Conservation (phyloP, 2,888 invertebrate genomes). For the Podotricha telesiphe region DNA sequence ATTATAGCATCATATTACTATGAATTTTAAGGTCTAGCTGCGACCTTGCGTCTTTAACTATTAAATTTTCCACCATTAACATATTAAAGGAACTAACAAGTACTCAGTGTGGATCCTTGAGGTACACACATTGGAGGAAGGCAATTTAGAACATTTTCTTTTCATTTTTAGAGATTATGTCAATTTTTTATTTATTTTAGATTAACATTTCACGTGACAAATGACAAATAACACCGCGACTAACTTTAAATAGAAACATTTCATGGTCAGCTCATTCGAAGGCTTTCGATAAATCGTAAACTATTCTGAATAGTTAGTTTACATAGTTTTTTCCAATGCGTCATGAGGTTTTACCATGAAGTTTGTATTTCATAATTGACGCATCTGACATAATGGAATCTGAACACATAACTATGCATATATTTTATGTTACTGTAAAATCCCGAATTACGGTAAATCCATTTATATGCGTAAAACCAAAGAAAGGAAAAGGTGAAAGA, state of each 20-base stretch:
- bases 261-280: conserved; percentile 2
- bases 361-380: conserved; percentile 7
- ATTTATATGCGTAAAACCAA: no score
- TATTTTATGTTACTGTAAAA: no score
- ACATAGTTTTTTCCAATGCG: conserved; percentile 1
- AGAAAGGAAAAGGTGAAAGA: no score
- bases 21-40: not conserved
- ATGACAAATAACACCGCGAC: not conserved
- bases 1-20: not conserved
- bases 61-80: not conserved
- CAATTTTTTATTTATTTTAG: not conserved
- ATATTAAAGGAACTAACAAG: not conserved
- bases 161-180: no score
- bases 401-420: no score
- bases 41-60: not conserved
- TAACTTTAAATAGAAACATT: conserved; percentile 2
- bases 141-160: no score
- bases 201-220: not conserved
- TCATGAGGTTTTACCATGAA: conserved; percentile 13
- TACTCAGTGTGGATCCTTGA: not conserved
- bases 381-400: no score
- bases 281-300: conserved; percentile 2
- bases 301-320: not conserved
- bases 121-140: not conserved
- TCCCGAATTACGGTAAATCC: no score